phyloP scores from a whole-genome alignment of 1,140 invertebrate species.

The Phymastichus coffea region DNA sequence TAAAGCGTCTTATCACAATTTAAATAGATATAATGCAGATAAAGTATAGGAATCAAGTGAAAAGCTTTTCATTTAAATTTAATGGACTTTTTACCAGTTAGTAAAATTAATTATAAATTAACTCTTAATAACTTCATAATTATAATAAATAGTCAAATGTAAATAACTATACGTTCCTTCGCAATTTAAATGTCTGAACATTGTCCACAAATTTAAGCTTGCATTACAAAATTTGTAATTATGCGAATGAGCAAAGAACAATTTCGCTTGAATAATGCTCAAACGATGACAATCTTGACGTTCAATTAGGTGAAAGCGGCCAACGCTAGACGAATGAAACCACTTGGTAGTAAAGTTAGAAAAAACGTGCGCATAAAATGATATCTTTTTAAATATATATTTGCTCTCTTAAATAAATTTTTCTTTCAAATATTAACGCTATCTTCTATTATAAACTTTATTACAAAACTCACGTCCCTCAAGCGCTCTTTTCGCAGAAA shows the following conservation, averaged over 20 bases:
- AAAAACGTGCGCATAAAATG: slow-evolving; percentile 17
- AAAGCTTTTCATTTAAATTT: slow-evolving; percentile 13
- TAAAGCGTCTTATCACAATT: too few relatives aligned
- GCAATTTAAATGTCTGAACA: not conserved
- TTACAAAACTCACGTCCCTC: slow-evolving; percentile 19
- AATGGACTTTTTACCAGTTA: slow-evolving; percentile 6
- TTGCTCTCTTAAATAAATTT: slow-evolving; percentile 13
- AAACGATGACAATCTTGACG: not conserved
- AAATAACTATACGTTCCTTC: too few relatives aligned
- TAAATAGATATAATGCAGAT: too few relatives aligned
- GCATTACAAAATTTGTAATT: not conserved
- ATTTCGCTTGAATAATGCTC: slow-evolving; percentile 3
- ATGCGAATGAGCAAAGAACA: not conserved
- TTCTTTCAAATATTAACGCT: not conserved
- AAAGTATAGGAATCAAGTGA: too few relatives aligned
- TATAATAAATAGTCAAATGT: not conserved
- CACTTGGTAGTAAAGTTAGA: slow-evolving; percentile 22
- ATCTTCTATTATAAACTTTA: not conserved
- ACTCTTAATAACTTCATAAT: slow-evolving; percentile 6
- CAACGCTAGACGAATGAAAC: slow-evolving; percentile 14
- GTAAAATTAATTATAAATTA: slow-evolving; percentile 12
- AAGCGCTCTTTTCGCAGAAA: not conserved
- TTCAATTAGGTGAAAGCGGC: slow-evolving; percentile 5
- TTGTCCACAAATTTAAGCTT: not conserved
- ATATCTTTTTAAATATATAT: not conserved